These are phyloP conservation scores for Sphinx pinastri DNA, from an alignment of 2,888 invertebrate species.

Conservation along the genomic window DNA sequence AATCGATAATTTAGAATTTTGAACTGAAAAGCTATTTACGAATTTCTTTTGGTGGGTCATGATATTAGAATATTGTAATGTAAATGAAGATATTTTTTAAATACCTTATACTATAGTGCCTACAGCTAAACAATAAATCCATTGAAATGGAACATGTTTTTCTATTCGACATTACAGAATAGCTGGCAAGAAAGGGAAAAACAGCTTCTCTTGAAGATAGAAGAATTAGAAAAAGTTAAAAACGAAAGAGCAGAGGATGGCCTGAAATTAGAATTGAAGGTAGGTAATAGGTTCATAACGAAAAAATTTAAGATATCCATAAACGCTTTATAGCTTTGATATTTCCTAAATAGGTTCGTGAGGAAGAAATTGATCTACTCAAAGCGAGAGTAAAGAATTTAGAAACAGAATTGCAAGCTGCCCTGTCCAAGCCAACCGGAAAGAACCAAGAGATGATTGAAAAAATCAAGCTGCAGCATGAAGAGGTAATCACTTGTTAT, in stretches of 20 bases:
- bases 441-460: constrained; percentile 81
- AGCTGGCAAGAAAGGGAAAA: constrained; percentile 72
- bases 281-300: constrained; percentile 34
- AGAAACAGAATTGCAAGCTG: constrained; percentile 77
- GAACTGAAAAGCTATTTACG: no score
- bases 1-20: no score
- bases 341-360: constrained; percentile 64
- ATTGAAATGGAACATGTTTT: not conserved
- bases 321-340: no score
- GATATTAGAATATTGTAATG: no score
- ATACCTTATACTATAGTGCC: no score
- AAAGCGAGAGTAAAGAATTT: constrained; percentile 76
- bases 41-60: no score
- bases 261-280: constrained; percentile 68
- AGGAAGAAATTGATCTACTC: constrained; percentile 80
- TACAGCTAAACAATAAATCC: not conserved
- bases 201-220: constrained; percentile 71
- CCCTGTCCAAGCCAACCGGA: constrained; percentile 71
- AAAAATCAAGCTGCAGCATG: constrained; percentile 78
- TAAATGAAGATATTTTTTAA: no score
- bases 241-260: constrained; percentile 65
- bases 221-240: constrained; percentile 68
- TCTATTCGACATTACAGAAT: constrained; percentile 46
- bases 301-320: not conserved
- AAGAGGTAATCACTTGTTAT: constrained; percentile 59